Base-by-base conservation (phyloP, 53 echinoderm and acorn worm genomes). In the Henricia sp. region DNA sequence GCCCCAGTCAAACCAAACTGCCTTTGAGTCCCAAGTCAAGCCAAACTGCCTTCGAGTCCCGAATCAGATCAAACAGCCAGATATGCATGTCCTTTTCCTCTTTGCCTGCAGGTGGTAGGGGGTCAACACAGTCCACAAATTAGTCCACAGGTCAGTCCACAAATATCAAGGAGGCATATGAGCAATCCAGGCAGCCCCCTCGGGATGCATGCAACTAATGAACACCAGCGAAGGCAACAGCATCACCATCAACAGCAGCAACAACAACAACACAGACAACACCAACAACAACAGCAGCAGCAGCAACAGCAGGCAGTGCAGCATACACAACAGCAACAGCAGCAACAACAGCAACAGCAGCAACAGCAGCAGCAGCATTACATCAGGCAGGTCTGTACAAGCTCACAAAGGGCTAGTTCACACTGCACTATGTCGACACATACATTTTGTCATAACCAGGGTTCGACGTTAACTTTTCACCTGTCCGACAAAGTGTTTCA, bases 141-240 rank as follows among this genome's bases (percentile, higher is more conserved):
- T 20, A 93, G 93, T 77, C 93, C 96, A 2, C 87, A 89, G 43
- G 91, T 93, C 59, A 93, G 93, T 77, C 96, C 96, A 33, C 93
- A 93, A 71, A 57, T 83, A n/a, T 86, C 87, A 77, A 82, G 96
- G 58, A 65, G 86, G 2, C 75, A 50, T 32, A 86, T 92, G 89
- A 89, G 88, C 64, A 91, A 84, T 60, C 88, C 91, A 0, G 63
- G 88, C 78, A 91, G 88, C 52, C 91, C 91, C 34, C 70, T 91
- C 4, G 91, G 84, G 54, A 66, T 86, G 11, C 68, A 83, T 68
- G 36, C 83, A 63, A 30, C 80, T 28, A 80, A 23, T 48, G 80
- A 80, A 20, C 63, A 80, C 28, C 89, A 89, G 37, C 44, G 89
- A 56, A 55, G 91, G 72, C 91, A 91, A 59, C 77, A 87, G 23